Evolutionary conservation across 2,888 invertebrate species (phyloP), one percentile per base, ranked within the genome.

Genomic region (Eristalis arbustorum): DNA sequence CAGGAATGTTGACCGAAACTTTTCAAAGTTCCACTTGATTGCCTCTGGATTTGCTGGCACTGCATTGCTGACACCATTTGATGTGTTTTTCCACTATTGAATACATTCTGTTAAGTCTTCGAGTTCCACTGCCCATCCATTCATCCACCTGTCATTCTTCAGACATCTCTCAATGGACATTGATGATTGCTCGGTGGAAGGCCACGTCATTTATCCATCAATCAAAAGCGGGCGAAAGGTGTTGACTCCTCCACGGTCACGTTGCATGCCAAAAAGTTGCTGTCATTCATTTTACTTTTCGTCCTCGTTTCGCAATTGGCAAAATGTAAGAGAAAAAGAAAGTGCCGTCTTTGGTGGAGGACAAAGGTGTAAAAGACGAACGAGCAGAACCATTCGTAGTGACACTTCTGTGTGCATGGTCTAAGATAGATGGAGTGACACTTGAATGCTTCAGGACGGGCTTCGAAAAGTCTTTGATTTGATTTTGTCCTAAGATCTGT

Each of bases 311-410:
- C 42, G 10, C 1, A 14, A 28, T 56, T 40, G 25, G 23, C 22
- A 28, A 37, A 68, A 68, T 40, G 66, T 67, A 61, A 73, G 63
- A 57, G 64, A 68, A 67, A 64, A 73, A 66, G 71, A 28, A 77
- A 67, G 37, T 82, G 37, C 42, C n/a, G 23, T 22, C 59, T 71
- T 71, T 69, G 4, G n/a, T 34, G 64, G 73, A 67, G 42, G 37
- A n/a, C 31, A 40, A 80, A 84, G 80, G 75, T 80, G 67, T 64
- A 78, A 69, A 83, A 83, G 83, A 83, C 71, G 80, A 80, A 84
- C 67, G 80, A 80, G 62, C 75, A 62, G 18, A 67, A 49, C 84
- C 67, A 67, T 71, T 42, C 62, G 13, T n/a, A 3, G 31, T 80
- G 75, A 80, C 84, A 84, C 42, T 79, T 71, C 61, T 79, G 64